A percentile compares a stretch with the other conserved stretches of the same genome.
phyloP scores from a whole-genome alignment of 2,888 invertebrate genomes.

The Cremastobaeus sp. region DNA sequence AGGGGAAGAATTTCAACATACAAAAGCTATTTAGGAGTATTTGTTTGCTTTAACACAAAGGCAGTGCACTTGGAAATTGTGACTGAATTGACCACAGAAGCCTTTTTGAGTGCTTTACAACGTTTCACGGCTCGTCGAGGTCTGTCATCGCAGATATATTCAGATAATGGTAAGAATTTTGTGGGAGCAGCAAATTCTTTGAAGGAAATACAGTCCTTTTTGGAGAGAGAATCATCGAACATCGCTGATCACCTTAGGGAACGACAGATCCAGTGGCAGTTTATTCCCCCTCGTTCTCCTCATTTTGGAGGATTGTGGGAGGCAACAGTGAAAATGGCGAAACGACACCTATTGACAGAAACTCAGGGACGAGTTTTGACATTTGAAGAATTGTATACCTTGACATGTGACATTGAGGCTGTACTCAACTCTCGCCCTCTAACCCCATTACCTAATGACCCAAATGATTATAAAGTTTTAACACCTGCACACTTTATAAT shows the following conservation, averaged over 20 bases:
- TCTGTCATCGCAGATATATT: background rate
- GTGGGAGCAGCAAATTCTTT: background rate
- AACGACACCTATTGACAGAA: background rate
- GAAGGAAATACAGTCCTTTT: background rate
- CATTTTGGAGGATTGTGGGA: background rate
- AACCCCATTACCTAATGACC: background rate
- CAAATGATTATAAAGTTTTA: background rate
- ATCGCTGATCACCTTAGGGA: background rate
- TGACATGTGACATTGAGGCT: background rate
- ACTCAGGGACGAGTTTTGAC: background rate
- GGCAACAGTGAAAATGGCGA: background rate
- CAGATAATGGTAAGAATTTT: constrained; percentile 1
- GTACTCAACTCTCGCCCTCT: background rate
- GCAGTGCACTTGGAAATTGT: background rate
- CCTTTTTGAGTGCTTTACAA: background rate
- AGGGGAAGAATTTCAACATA: background rate
- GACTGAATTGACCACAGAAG: background rate
- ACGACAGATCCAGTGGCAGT: background rate
- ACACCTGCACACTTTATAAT: constrained; percentile 9
- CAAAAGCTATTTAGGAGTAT: background rate
- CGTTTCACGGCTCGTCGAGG: background rate
- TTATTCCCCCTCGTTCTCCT: background rate
- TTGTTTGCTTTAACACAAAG: background rate
- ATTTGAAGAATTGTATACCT: background rate
- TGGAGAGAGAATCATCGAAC: background rate